These are phyloP conservation scores for Tychaedon coryphoeus DNA, from an alignment of 2,113 vertebrate genomes.

Conservation along the genomic window DNA sequence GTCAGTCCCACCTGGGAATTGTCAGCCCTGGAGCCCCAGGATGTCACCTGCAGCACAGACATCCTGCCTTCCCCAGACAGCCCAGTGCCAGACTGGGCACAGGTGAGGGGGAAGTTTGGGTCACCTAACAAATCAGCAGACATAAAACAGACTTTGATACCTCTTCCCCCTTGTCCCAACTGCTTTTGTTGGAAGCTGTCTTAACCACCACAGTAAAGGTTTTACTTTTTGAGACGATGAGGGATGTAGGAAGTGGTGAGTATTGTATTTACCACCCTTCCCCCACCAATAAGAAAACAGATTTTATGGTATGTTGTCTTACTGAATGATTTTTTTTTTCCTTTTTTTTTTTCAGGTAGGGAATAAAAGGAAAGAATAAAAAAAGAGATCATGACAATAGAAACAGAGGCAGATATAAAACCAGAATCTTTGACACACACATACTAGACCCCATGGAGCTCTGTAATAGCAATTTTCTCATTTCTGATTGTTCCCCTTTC, in stretches of 20 bases:
- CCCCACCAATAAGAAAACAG: not conserved
- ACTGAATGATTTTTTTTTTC: not conserved
- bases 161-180: accelerated
- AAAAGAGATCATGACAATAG: not conserved
- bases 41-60: not conserved
- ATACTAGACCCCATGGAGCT: constrained; percentile 31
- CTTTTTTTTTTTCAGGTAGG: not conserved
- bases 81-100: not conserved
- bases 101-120: accelerated
- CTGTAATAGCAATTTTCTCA: constrained; percentile 44
- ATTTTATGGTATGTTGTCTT: not conserved
- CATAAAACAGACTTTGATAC: accelerated
- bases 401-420: not conserved
- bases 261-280: not conserved
- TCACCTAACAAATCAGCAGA: not conserved
- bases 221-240: not conserved
- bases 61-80: accelerated
- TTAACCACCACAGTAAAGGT: accelerated
- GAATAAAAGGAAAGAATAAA: accelerated
- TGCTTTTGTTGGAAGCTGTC: not conserved
- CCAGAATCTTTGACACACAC: not conserved
- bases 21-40: accelerated
- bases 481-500: constrained; percentile 54
- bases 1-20: accelerated
- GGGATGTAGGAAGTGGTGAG: not conserved